phyloP scores from a whole-genome alignment of 92 coral and sea anemone species.

The Phymanthus crucifer region DNA sequence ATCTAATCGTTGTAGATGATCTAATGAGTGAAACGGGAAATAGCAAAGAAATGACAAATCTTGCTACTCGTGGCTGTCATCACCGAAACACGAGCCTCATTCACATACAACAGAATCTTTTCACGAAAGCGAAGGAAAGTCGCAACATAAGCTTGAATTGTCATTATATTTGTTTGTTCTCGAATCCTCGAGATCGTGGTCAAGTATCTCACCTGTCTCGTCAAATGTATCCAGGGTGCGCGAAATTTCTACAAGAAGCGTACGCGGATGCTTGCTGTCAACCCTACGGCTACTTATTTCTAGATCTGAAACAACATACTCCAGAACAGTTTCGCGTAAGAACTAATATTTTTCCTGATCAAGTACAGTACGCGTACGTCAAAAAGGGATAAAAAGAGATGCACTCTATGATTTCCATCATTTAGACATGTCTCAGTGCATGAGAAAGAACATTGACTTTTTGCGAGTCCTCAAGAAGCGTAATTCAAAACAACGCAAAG shows the following conservation, averaged over 20 bases:
- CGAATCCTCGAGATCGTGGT: slow-evolving; percentile 30
- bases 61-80: slow-evolving; percentile 38
- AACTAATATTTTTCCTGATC: slow-evolving; percentile 29
- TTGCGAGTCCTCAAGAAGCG: slow-evolving; percentile 34
- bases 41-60: slow-evolving; percentile 16
- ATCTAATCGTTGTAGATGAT: slow-evolving; percentile 31
- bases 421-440: slow-evolving; percentile 27
- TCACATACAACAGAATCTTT: slow-evolving; percentile 29
- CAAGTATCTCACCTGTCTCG: slow-evolving; percentile 33
- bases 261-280: slow-evolving; percentile 39
- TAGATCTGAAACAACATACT: slow-evolving; percentile 38
- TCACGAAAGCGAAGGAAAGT: slow-evolving; percentile 14
- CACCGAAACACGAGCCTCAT: slow-evolving; percentile 31
- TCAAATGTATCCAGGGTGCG: slow-evolving; percentile 40
- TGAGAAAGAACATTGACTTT: slow-evolving; percentile 38
- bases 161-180: slow-evolving; percentile 31
- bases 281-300: slow-evolving; percentile 36
- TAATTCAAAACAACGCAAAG: slow-evolving; percentile 28
- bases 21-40: slow-evolving; percentile 26
- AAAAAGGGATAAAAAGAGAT: slow-evolving; percentile 29
- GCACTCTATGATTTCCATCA: slow-evolving; percentile 4
- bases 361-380: slow-evolving; percentile 27
- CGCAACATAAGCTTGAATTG: slow-evolving; percentile 29
- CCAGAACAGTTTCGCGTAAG: slow-evolving; percentile 41
- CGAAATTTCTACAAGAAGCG: slow-evolving; percentile 45